These are phyloP conservation scores for Orthonychiurus folsomi DNA, from an alignment of 2,888 invertebrate genomes.

Conservation along the genomic window DNA sequence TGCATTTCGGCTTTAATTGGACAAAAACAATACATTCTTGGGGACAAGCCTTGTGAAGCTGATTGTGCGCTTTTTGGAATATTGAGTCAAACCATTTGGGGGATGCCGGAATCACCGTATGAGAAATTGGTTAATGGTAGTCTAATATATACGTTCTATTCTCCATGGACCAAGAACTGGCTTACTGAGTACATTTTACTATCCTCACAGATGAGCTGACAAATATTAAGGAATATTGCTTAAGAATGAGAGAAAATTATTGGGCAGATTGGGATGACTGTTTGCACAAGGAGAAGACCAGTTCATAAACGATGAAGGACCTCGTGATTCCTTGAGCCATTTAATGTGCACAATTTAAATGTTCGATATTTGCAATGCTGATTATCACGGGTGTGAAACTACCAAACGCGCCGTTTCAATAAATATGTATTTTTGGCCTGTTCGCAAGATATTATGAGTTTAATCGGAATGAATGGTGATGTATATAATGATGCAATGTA, in stretches of 20 bases:
- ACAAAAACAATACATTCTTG: conserved; percentile 13
- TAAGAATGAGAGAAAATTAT: background rate
- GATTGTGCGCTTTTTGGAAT: conserved; percentile 18
- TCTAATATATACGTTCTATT: background rate
- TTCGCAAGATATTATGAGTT: no score
- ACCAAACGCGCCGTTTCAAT: no score
- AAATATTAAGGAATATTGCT: background rate
- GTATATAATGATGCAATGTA: no score
- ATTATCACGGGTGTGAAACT: no score
- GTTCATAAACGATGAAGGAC: no score
- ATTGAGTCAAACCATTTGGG: conserved; percentile 13
- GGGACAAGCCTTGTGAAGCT: conserved; percentile 13
- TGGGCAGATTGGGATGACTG: background rate
- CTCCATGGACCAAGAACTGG: no score
- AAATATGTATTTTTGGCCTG: no score
- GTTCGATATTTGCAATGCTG: no score
- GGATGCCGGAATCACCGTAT: conserved; percentile 15
- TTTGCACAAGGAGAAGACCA: background rate
- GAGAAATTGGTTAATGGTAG: conserved; percentile 7
- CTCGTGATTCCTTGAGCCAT: no score
- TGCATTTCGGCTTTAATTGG: conserved; percentile 13
- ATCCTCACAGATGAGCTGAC: background rate
- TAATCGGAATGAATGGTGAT: no score
- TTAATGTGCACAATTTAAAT: no score
- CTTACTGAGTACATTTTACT: no score